These are phyloP conservation scores for Glyptemys insculpta DNA, from an alignment of 2,797 vertebrate genomes.

Conservation along the genomic window DNA sequence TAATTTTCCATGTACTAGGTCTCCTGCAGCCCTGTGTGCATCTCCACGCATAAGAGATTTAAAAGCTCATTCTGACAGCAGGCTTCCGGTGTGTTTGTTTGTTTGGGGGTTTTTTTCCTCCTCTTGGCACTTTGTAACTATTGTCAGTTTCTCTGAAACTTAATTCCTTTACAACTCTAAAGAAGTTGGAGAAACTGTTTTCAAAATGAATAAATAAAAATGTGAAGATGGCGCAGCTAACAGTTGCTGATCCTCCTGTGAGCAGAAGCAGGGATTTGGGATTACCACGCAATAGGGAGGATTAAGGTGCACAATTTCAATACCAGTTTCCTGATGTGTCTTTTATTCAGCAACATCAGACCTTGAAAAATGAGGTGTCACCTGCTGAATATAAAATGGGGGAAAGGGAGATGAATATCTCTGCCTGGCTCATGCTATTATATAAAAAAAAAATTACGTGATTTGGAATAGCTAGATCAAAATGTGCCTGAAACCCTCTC, in stretches of 20 bases:
- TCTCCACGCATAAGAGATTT: background rate
- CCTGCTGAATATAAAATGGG: background rate
- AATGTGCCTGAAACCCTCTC: background rate
- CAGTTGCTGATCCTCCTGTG: background rate
- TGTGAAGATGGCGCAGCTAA: background rate
- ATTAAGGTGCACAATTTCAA: conserved; percentile 11
- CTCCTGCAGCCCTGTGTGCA: background rate
- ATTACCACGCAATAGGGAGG: background rate
- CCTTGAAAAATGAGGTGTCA: background rate
- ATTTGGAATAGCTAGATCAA: background rate
- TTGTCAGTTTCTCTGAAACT: background rate
- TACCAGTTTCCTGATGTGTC: background rate
- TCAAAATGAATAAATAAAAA: background rate
- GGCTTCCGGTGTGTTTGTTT: background rate
- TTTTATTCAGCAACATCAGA: background rate
- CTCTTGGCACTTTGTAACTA: conserved; percentile 26
- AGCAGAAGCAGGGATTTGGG: conserved; percentile 6
- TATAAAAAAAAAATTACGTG: fast-evolving
- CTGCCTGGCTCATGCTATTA: background rate
- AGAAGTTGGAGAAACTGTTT: background rate
- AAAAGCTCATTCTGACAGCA: background rate
- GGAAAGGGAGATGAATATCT: background rate
- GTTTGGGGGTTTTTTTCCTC: background rate
- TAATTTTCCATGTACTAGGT: conserved; percentile 41
- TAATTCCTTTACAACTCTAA: background rate